Evolutionary conservation across 2,113 vertebrate species (phyloP).

Genomic region (Thinocorus orbignyianus): DNA sequence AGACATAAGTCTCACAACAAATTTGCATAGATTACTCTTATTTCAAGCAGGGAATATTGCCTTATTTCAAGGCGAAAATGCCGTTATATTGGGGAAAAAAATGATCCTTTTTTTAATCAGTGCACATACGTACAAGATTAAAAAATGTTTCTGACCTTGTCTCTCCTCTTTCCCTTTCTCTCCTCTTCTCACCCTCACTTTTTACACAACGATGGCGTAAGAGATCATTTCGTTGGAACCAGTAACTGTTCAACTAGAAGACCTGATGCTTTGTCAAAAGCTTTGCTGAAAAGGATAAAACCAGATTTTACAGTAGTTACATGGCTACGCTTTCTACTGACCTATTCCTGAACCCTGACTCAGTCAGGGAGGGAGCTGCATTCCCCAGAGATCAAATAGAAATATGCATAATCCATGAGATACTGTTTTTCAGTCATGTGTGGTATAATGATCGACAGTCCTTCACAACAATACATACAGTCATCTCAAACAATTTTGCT

Average conservation of each 20-base stretch:
- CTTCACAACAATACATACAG: background rate
- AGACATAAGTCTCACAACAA: background rate
- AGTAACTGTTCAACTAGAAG: background rate
- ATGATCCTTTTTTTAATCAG: background rate
- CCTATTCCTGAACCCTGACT: conserved; percentile 64
- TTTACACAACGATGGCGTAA: background rate
- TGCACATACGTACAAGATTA: background rate
- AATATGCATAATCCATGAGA: conserved; percentile 64
- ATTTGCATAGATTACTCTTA: background rate
- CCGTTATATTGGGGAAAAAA: background rate
- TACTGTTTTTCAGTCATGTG: conserved; percentile 48
- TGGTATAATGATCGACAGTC: background rate
- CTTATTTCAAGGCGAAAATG: background rate
- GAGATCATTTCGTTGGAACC: background rate
- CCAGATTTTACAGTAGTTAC: conserved; percentile 58
- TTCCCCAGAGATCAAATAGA: conserved; percentile 65
- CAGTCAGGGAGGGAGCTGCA: conserved; percentile 37
- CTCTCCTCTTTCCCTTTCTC: background rate
- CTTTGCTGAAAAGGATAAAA: conserved; percentile 44
- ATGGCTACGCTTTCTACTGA: conserved; percentile 45
- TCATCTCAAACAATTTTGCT: background rate
- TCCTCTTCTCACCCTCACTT: background rate
- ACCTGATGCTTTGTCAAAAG: background rate
- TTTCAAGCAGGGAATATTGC: background rate
- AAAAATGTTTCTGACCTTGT: background rate